A percentile compares a stretch with the other conserved stretches of the same genome.
Conservation (phyloP, 2,797 vertebrate species). For the Lateolabrax maculatus region DNA sequence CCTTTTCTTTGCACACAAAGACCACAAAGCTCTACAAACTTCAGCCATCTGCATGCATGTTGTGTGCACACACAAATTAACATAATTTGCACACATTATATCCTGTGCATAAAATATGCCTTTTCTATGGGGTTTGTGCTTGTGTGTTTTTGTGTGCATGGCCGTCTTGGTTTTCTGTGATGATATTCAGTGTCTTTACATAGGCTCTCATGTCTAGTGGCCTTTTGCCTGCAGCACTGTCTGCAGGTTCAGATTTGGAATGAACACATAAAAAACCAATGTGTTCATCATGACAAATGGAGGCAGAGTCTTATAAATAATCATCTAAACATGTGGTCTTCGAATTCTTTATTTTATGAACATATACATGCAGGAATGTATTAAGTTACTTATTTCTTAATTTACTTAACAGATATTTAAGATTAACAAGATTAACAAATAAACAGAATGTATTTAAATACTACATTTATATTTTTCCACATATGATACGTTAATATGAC, state of each 20-base stretch:
- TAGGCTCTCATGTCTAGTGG: background rate
- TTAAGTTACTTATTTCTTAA: background rate
- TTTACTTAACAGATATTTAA: background rate
- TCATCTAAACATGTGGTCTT: background rate
- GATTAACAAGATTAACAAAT: background rate
- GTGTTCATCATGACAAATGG: background rate
- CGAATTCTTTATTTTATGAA: background rate
- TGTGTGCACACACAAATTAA: background rate
- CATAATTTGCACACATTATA: background rate
- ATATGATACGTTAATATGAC: background rate
- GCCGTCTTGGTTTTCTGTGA: background rate
- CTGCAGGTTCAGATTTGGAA: background rate
- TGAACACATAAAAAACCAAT: background rate
- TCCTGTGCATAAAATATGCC: background rate
- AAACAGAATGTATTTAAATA: background rate
- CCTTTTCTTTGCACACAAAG: conserved; percentile 64
- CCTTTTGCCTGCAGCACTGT: background rate
- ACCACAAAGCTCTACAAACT: conserved; percentile 16
- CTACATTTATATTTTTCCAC: background rate
- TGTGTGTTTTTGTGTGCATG: background rate
- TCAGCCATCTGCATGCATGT: conserved; percentile 13
- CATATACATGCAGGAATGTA: background rate
- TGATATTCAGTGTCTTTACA: background rate
- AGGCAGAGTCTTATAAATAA: background rate
- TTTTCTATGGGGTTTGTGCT: background rate